Evolutionary conservation across 2,888 invertebrate species (phyloP).

Genomic region (Ochlodes sylvanus): DNA sequence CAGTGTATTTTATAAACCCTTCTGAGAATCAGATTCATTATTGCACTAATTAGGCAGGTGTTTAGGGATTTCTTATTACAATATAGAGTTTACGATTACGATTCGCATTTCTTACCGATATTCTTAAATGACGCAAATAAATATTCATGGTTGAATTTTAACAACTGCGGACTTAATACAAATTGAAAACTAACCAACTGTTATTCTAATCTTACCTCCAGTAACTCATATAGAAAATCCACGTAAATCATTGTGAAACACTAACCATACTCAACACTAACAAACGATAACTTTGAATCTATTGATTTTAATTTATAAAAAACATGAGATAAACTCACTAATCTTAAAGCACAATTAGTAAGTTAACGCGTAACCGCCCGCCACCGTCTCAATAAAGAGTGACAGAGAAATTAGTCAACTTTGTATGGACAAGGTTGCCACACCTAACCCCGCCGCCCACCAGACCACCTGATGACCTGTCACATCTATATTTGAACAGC

Average conservation of each 20-base stretch:
- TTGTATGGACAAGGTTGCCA: constrained; percentile 62
- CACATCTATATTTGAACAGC: constrained; percentile 63
- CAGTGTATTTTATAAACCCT: background rate
- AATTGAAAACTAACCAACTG: too few relatives aligned
- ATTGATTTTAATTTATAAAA: too few relatives aligned
- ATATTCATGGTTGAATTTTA: too few relatives aligned
- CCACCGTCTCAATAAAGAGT: constrained; percentile 59
- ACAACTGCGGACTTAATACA: too few relatives aligned
- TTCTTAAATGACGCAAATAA: too few relatives aligned
- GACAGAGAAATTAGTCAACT: constrained; percentile 58
- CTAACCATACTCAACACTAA: constrained; percentile 37
- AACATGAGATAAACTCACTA: background rate
- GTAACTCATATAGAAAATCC: constrained; percentile 71
- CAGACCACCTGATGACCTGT: constrained; percentile 55
- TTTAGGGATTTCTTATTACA: background rate
- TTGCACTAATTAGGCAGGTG: constrained; percentile 10
- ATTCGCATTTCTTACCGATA: background rate
- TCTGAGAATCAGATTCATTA: constrained; percentile 4
- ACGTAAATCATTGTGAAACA: constrained; percentile 68
- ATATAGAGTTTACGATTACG: background rate
- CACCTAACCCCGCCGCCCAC: constrained; percentile 70
- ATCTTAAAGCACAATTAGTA: background rate
- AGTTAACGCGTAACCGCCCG: constrained; percentile 46
- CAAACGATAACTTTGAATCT: background rate
- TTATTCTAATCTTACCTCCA: constrained; percentile 62